phyloP scores from a whole-genome alignment of 2,113 vertebrate species.

The Lophura nycthemera region DNA sequence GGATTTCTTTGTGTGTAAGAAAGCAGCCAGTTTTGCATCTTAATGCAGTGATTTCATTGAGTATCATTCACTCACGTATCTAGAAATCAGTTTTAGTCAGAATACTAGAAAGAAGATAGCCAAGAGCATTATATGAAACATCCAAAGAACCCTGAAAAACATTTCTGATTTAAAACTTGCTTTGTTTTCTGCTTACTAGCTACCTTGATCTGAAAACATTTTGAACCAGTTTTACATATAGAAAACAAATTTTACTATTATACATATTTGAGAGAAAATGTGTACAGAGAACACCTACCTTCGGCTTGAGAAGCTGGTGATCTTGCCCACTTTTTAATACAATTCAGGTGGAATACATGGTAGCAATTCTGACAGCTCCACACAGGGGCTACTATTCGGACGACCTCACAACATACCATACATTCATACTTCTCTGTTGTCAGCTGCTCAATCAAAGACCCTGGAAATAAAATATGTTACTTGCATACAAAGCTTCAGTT shows the following conservation, averaged over 20 bases:
- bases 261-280: background rate
- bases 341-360: slow-evolving; percentile 96
- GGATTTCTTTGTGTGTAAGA: background rate
- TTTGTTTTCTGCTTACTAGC: background rate
- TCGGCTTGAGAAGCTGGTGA: slow-evolving; percentile 96
- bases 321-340: slow-evolving; percentile 97
- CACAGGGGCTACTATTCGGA: slow-evolving; percentile 89
- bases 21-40: background rate
- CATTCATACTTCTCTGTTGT: slow-evolving; percentile 97
- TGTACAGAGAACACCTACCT: slow-evolving; percentile 73
- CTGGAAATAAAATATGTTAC: slow-evolving; percentile 69
- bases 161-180: background rate
- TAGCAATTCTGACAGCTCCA: slow-evolving; percentile 98
- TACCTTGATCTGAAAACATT: background rate
- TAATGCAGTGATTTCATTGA: background rate
- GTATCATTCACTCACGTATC: background rate
- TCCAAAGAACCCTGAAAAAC: background rate
- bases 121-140: background rate
- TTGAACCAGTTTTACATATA: background rate
- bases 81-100: background rate
- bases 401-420: slow-evolving; percentile 97
- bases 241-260: background rate
- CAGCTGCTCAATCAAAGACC: slow-evolving; percentile 94
- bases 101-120: background rate
- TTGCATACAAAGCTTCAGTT: background rate